Percentiles rank a stretch among this genome's conserved stretches.
Conservation (phyloP, 2,797 vertebrate genomes). For the Sorex maritimensis region DNA sequence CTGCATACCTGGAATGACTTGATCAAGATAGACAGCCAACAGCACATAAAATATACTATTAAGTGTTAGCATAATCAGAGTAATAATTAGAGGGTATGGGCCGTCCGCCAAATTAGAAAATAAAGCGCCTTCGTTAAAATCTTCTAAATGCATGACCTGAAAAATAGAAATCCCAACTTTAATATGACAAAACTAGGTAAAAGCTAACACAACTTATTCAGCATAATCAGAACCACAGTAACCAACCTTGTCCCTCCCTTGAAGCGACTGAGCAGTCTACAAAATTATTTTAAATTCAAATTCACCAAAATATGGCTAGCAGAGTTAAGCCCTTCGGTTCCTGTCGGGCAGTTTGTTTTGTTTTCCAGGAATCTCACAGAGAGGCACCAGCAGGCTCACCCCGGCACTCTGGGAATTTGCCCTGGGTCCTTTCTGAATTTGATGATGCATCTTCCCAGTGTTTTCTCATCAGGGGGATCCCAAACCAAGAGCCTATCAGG, state of each 20-base stretch:
- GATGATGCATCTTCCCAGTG: no score
- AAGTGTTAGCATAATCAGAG: constrained; percentile 93
- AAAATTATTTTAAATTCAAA: constrained; percentile 7
- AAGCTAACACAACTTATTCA: constrained; percentile 4
- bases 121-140: constrained; percentile 95
- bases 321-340: not conserved
- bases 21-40: constrained; percentile 96
- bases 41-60: constrained; percentile 96
- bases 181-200: constrained; percentile 59
- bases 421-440: no score
- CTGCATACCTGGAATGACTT: constrained; percentile 96
- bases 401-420: no score
- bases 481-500: no score
- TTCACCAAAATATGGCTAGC: not conserved
- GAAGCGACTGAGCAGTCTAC: not conserved
- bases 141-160: constrained; percentile 98
- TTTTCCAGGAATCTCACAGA: no score
- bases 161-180: constrained; percentile 74
- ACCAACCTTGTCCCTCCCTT: not conserved
- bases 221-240: not conserved
- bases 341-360: no score
- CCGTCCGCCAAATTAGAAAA: constrained; percentile 94
- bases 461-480: no score
- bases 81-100: constrained; percentile 95
- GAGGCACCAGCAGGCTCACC: no score